A percentile compares a stretch with the other conserved stretches of the same genome.
These are phyloP conservation scores for Nomada fabriciana DNA, from an alignment of 2,888 invertebrate species.

Conservation along the genomic window DNA sequence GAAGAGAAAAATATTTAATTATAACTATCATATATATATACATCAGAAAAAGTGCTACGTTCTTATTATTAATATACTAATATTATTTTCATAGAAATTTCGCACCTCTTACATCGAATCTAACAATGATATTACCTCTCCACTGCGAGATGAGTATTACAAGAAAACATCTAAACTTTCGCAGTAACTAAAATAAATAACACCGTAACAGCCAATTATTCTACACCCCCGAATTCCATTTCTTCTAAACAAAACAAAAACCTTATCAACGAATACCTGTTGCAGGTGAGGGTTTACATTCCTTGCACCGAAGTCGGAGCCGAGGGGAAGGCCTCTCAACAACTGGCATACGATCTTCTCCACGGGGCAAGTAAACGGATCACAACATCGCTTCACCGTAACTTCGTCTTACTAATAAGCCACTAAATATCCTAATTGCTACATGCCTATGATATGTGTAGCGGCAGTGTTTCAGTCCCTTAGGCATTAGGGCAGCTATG, in stretches of 20 bases:
- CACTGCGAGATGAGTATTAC: no score
- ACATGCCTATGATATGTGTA: constrained; percentile 82
- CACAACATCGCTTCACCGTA: constrained; percentile 62
- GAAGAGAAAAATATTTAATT: no score
- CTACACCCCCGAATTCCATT: no score
- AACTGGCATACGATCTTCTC: constrained; percentile 87
- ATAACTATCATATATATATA: no score
- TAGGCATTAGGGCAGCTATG: constrained; percentile 78
- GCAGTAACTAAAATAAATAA: no score
- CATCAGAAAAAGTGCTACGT: no score
- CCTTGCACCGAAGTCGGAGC: constrained; percentile 91
- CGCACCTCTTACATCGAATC: no score
- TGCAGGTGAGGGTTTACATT: constrained; percentile 88
- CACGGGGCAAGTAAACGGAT: constrained; percentile 85
- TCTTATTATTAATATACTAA: no score
- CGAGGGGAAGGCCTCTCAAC: constrained; percentile 92
- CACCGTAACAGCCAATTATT: no score
- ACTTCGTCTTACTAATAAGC: constrained; percentile 68
- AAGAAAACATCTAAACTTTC: no score
- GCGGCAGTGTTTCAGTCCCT: constrained; percentile 80
- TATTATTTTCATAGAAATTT: no score
- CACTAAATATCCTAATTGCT: constrained; percentile 80
- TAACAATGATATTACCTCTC: no score
- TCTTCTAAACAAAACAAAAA: neutral
- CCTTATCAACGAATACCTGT: neutral